Evolutionary conservation across 2,797 vertebrate genomes (phyloP).

Genomic region (Tachyglossus aculeatus): DNA sequence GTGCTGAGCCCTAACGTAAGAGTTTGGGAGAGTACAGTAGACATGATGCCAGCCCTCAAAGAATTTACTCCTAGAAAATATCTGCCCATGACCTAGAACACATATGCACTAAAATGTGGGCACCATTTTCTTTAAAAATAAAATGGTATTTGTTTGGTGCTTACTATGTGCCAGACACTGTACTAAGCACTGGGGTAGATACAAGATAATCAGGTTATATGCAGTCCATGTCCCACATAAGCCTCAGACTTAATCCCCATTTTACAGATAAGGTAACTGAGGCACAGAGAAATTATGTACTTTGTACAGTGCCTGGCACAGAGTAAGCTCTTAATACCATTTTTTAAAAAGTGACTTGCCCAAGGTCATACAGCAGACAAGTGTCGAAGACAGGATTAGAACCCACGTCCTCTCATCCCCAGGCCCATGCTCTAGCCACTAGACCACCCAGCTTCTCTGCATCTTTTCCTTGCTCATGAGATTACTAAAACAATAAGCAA

Average conservation of each 20-base stretch:
- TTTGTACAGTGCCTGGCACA: neutral
- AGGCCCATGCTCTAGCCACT: neutral
- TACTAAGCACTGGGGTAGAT: neutral
- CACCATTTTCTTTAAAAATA: no score
- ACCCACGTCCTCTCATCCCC: neutral
- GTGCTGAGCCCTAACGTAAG: no score
- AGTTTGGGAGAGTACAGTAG: no score
- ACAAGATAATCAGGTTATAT: neutral
- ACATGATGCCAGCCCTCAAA: no score
- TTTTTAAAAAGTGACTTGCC: neutral
- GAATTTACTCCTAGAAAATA: no score
- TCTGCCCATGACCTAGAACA: no score
- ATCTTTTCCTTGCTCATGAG: no score
- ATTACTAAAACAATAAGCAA: no score
- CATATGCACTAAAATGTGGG: no score
- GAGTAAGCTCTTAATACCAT: neutral
- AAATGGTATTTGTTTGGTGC: neutral
- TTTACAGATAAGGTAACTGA: constrained; percentile 14
- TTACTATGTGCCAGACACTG: neutral
- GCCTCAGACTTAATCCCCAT: neutral
- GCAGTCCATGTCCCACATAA: neutral
- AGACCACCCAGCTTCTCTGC: no score
- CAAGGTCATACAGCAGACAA: neutral
- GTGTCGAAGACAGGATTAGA: neutral
- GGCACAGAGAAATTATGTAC: neutral